Base-by-base conservation (phyloP, 2,113 vertebrate species). In the Phylloscopus trochilus region DNA sequence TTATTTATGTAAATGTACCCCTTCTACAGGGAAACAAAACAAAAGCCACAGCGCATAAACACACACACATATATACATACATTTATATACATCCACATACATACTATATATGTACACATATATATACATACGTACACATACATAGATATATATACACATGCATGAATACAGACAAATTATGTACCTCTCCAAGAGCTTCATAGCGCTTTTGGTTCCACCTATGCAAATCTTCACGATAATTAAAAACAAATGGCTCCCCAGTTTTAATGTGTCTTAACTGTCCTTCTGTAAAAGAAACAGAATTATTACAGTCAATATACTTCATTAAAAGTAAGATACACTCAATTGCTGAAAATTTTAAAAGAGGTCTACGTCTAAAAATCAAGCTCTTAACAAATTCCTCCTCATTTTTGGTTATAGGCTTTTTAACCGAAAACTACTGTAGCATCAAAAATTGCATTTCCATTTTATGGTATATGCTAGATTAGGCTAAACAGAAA, bases 151-250 rank as follows among this genome's bases (percentile, higher is more conserved):
- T 28, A 17, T 11, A 46, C 7, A 26, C 6, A 47, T 23, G 8
- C 33, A 28, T 22, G 9, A 8, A 84, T 0, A 8, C 49, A 53
- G 16, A 43, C 19, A 59, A 43, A 62, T 46, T 22, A 93, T 28
- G 41, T 99, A 99, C 99, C 99, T 99, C 99, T 98, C 99, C 99
- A 35, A 99, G 98, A 83, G 99, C 99, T 97, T 99, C 99, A 24
- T 99, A 99, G 89, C 99, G 98, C 93, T 99, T 99, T 95, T 99
- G 99, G 96, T 99, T 99, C 99, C 99, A 99, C 89, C 99, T 98
- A 92, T 99, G 99, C 93, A 99, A 98, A 94, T 99, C 99, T 98
- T 99, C 99, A 86, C 99, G 98, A 91, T 98, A 99, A 96, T 99
- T 99, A 93, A 99, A 99, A 69, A 99, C 98, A 98, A 99, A 99